Base-by-base conservation (phyloP, 2,797 vertebrate genomes). In the Phoxinus dragarum region DNA sequence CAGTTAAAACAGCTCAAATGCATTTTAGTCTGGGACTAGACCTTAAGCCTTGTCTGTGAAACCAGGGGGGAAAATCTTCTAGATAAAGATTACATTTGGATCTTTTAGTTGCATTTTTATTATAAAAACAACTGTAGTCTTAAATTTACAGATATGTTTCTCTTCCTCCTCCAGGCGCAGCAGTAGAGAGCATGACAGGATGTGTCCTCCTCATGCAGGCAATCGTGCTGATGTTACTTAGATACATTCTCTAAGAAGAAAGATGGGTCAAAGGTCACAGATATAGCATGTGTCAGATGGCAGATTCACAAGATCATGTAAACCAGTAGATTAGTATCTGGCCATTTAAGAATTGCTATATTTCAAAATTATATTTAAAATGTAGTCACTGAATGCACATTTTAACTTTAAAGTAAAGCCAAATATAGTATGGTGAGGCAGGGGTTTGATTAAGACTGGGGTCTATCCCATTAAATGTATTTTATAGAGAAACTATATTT, bases 171-270 rank as follows among this genome's bases (percentile, higher is more conserved):
- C 9, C 86, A 94, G 95, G 93, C 82, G 93, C 93, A 79, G 88
- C 92, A 3, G 89, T 86, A 0, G 84, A 90, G 86, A 91, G 68
- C 7, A 74, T 90, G 12, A 88, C 93, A 75, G 92, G 92, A 86
- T 77, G 91, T 72, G 82, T 73, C 0, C 83, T 91, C 40, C 75
- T 92, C 82, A 66, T 93, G 85, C 94, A 92, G 73, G 92, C 93
- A 0, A 54, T 93, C 4, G 86, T 93, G 54, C 81, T 94, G 49
- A 89, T 95, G 85, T 10, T 93, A 75, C 82, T 90, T 40, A 90
- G 89, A 17, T 86, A 92, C 54, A 86, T 94, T 82, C 85, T 92
- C 86, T 92, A 92, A 88, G 92, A 81, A 91, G 92, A 81, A 81
- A 91, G 77, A 79, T 6, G 1, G 36, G 47, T 71, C 64, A 80